These are phyloP conservation scores for Campoletis raptor DNA, from an alignment of 2,888 invertebrate genomes.

Conservation along the genomic window DNA sequence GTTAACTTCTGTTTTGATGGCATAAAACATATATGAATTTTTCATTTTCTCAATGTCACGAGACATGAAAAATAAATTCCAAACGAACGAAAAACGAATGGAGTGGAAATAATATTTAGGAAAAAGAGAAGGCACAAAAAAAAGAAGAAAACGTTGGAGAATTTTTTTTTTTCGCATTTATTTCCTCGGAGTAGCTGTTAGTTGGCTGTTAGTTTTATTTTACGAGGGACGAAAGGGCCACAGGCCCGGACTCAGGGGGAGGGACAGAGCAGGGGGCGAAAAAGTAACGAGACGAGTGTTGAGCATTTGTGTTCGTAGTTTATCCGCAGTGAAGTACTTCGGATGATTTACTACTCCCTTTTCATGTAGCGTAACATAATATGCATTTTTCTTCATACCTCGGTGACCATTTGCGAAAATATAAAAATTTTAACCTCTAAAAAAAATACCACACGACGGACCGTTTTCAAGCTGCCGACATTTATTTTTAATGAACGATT, in stretches of 20 bases:
- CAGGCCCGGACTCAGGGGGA: neutral
- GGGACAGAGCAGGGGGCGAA: neutral
- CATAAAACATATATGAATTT: neutral
- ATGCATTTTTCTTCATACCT: conserved; percentile 35
- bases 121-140: neutral
- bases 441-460: neutral
- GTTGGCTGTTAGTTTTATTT: conserved; percentile 51
- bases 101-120: neutral
- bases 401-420: conserved; percentile 14
- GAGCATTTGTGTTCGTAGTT: conserved; percentile 44
- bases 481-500: neutral
- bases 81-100: neutral
- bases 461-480: neutral
- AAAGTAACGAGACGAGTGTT: conserved; percentile 30
- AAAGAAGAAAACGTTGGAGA: neutral
- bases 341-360: conserved; percentile 46
- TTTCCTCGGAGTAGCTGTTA: conserved; percentile 41
- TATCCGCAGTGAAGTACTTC: conserved; percentile 49
- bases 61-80: neutral
- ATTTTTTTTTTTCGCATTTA: conserved; percentile 34
- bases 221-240: conserved; percentile 23
- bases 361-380: conserved; percentile 18
- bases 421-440: conserved; percentile 20
- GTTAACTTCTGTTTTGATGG: neutral
- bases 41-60: neutral